These are phyloP conservation scores for Salvelinus fontinalis DNA, from an alignment of 2,113 vertebrate genomes.

Conservation along the genomic window DNA sequence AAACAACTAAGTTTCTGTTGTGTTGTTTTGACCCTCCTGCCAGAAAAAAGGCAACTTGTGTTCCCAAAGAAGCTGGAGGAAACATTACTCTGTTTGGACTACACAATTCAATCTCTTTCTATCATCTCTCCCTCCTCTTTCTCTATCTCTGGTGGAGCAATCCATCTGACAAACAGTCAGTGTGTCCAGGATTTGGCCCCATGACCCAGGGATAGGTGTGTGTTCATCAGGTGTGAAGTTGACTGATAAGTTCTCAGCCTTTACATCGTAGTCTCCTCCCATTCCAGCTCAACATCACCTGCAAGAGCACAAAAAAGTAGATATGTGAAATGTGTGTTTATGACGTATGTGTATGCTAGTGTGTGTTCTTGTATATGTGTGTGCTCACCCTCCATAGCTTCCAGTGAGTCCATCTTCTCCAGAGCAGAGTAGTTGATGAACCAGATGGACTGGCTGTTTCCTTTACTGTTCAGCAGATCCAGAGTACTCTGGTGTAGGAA, in stretches of 20 bases:
- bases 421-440: slow-evolving; percentile 96
- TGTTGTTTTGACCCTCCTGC: background rate
- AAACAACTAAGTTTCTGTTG: background rate
- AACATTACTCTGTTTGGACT: slow-evolving; percentile 16
- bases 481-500: slow-evolving; percentile 95
- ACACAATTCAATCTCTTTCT: background rate
- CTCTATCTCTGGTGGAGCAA: background rate
- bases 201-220: background rate
- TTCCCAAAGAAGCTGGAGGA: background rate
- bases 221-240: background rate
- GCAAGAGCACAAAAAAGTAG: slow-evolving; percentile 50
- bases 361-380: background rate
- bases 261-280: slow-evolving; percentile 99
- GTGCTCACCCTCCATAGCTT: slow-evolving; percentile 94
- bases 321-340: background rate
- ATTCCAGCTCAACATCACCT: slow-evolving; percentile 98
- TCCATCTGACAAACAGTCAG: slow-evolving; percentile 10
- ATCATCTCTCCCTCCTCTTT: slow-evolving; percentile 1
- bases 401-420: slow-evolving; percentile 98
- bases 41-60: slow-evolving; percentile 16
- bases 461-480: slow-evolving; percentile 89
- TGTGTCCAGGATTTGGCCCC: slow-evolving; percentile 11
- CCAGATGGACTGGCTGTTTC: slow-evolving; percentile 89
- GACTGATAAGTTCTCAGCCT: slow-evolving; percentile 22
- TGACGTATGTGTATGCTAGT: background rate